Evolutionary conservation across 53 echinoderm and acorn worm genomes (phyloP).

Genomic region (Echinometra lucunter): DNA sequence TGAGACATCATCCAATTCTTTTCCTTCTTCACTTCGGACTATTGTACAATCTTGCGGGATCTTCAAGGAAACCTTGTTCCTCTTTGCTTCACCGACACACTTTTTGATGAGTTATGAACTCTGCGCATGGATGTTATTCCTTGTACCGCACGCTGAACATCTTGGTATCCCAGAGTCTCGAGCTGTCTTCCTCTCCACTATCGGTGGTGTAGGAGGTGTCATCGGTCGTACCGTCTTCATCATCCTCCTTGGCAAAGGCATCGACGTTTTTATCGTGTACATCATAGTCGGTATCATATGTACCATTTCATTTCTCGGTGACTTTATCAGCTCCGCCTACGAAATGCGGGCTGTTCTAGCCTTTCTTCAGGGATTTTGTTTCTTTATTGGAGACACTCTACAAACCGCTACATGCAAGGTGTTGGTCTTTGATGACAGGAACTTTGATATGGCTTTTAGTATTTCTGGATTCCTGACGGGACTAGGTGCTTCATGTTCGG

Average conservation of each 20-base stretch:
- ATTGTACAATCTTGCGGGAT: not conserved
- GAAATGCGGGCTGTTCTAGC: not conserved
- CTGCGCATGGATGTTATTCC: not conserved
- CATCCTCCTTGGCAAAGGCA: not conserved
- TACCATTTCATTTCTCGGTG: not conserved
- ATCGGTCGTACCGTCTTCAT: not conserved
- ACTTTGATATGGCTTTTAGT: not conserved
- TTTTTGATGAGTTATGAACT: not conserved
- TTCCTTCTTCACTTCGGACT: not conserved
- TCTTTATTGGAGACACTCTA: not conserved
- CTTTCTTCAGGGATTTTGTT: not conserved
- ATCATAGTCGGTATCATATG: not conserved
- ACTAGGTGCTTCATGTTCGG: not conserved
- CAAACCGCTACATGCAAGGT: not conserved
- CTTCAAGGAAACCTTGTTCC: not conserved
- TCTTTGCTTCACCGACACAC: not conserved
- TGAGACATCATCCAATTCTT: not conserved
- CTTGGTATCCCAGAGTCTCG: not conserved
- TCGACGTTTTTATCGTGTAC: not conserved
- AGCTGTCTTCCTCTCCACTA: not conserved
- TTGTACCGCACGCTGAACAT: conserved; percentile 5
- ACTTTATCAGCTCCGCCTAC: not conserved
- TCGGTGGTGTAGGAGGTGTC: conserved; percentile 15
- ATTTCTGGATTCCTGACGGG: not conserved
- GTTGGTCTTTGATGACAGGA: not conserved